Base-by-base conservation (phyloP, 2,797 vertebrate genomes). In the Natrix natrix region DNA sequence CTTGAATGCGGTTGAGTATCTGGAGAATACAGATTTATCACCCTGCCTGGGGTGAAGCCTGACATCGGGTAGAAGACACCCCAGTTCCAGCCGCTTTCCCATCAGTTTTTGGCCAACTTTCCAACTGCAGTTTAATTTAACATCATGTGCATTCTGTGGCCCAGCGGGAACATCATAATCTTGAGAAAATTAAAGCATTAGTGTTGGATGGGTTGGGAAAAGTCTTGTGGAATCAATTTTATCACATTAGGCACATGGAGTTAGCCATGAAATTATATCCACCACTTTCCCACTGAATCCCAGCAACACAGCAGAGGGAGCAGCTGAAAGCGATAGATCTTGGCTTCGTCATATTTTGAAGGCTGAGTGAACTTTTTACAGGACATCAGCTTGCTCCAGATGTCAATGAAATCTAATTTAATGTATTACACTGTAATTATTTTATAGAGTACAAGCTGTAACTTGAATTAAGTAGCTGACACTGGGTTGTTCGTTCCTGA, bases 161-260 rank as follows among this genome's bases (percentile, higher is more conserved):
- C 92, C 93, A 86, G 91, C 17, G 6, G 91, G 63, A 59, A 54
- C 1, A 37, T 37, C 88, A 17, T 94, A 92, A 78, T 43, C 61
- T 43, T 90, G 92, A 95, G 91, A 91, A 90, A 56, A 93, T 0
- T 10, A 32, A 54, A 90, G 63, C 90, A 56, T 94, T 52, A 88
- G 26, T 78, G 86, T 11, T 90, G 91, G 87, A 59, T 56, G 91
- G 52, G 4, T 91, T 57, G 59, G 59, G 66, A 87, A 87, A 94
- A 90, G 28, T 5, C 56, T 61, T 11, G 4, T 13, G 0, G 0
- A 90, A 86, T 92, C 90, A 88, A 74, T 20, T 52, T 66, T 54
- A 60, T 56, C 28, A 22, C 17, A 17, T 92, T 59, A 7, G 66
- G 66, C n/a, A 61, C 57, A 86, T 14, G 0, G 16, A 0, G 66